Conservation (phyloP, 2,888 invertebrate species). For the Drosophila prolongata region DNA sequence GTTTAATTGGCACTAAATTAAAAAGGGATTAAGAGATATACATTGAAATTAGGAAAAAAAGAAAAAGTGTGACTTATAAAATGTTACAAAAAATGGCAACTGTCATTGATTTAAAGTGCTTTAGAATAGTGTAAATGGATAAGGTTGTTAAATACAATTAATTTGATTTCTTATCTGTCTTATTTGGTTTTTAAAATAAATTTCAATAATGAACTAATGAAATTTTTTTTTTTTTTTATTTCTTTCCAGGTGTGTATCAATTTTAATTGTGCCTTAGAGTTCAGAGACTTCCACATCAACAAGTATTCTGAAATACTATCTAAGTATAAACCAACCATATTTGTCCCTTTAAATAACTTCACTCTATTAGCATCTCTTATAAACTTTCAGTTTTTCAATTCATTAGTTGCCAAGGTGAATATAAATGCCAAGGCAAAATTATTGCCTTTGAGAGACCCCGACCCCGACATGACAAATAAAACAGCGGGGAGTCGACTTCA, state of each 20-base stretch:
- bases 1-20: neutral
- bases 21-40: neutral
- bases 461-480: constrained; percentile 17
- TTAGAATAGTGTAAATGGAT: no score
- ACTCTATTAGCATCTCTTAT: constrained; percentile 19
- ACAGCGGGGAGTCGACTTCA: neutral
- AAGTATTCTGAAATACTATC: neutral
- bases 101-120: no score
- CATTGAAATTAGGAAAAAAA: neutral
- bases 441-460: constrained; percentile 13
- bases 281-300: neutral
- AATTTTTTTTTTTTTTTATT: neutral
- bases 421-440: constrained; percentile 16
- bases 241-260: constrained; percentile 54
- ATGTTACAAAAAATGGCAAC: no score
- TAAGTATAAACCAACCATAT: constrained; percentile 6
- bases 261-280: neutral
- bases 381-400: constrained; percentile 28
- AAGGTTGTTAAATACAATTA: no score
- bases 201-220: neutral
- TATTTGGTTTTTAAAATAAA: no score
- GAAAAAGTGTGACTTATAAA: neutral
- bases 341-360: neutral
- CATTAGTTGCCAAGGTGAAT: constrained; percentile 36
- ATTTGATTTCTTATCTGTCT: no score